Base-by-base conservation (phyloP, 1,140 invertebrate genomes). In the Zaprionus lachaisei region DNA sequence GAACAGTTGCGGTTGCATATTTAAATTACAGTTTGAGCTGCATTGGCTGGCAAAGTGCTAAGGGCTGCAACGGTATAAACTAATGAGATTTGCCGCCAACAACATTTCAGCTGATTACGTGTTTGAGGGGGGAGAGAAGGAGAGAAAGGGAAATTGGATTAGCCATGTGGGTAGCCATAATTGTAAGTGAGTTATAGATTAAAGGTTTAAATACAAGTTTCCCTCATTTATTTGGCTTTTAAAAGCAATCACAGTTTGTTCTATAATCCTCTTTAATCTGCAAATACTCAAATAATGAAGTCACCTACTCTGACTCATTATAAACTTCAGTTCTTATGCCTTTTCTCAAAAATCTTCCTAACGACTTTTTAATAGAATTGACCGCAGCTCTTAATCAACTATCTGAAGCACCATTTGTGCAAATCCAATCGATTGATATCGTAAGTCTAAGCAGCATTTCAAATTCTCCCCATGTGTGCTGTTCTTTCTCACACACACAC, bases 391-490 rank as follows among this genome's bases (percentile, higher is more conserved):
- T 51, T 61, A 69, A 69, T 61, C 56, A 38, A 47, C 22, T 62
- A 34, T 49, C 17, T 49, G 17, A 49, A 22, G 41, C 34, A 49
- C 28, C 49, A 51, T 62, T 51, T 61, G 57, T 62, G 37, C 58
- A 62, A 74, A 74, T 74, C 66, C 38, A 74, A 74, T 70, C 72
- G 55, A 62, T 63, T 70, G 14, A 49, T 28, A 37, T 26, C 24
- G 22, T 26, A 56, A 17, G 31, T 34, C 64, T 38, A 44, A 56
- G 61, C 60, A 47, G 20, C 37, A 49, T 49, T 56, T 54, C 0
- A 28, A 34, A 31, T 28, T 2, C 31, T 11, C 17, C 44, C 22
- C 28, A 12, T n/a, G 24, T 37, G 24, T 57, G 55, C 12, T 26
- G 22, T 17, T n/a, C 41, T 17, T 17, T 17, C 41, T 4, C 41